Evolutionary conservation across 2,888 invertebrate genomes (phyloP).

Genomic region (Nephrocerus scutellatus): DNA sequence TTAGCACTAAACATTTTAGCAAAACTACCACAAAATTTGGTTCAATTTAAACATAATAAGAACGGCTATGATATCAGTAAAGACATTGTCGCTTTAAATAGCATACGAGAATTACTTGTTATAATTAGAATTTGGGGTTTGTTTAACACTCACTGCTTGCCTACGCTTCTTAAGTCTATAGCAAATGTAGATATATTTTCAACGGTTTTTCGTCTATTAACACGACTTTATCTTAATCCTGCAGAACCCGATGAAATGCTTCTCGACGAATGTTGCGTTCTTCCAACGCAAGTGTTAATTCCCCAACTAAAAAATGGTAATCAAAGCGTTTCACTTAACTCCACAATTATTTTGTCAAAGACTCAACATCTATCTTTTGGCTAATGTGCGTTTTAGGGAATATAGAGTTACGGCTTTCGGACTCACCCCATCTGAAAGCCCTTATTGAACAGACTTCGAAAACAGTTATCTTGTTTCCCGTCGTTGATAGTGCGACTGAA

Average conservation of each 20-base stretch:
- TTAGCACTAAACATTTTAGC: slow-evolving; percentile 75
- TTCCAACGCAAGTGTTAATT: slow-evolving; percentile 75
- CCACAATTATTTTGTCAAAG: too few species aligned
- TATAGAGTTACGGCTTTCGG: too few species aligned
- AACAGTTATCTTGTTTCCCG: too few species aligned
- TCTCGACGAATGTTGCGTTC: slow-evolving; percentile 81
- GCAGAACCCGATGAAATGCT: slow-evolving; percentile 68
- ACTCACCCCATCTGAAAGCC: too few species aligned
- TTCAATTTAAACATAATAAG: slow-evolving; percentile 47
- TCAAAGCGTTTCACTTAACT: too few species aligned
- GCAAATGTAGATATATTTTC: slow-evolving; percentile 73
- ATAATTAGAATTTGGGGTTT: slow-evolving; percentile 78
- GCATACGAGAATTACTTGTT: slow-evolving; percentile 72
- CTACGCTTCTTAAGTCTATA: slow-evolving; percentile 69
- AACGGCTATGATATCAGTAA: slow-evolving; percentile 67
- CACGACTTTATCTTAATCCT: slow-evolving; percentile 62
- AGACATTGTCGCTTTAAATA: slow-evolving; percentile 70
- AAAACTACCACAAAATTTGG: slow-evolving; percentile 62
- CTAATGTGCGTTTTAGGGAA: too few species aligned
- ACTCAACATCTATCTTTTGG: too few species aligned
- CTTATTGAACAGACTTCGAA: too few species aligned
- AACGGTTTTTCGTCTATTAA: slow-evolving; percentile 71
- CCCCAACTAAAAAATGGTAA: too few species aligned
- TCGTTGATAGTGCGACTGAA: too few species aligned
- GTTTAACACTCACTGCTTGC: slow-evolving; percentile 66